Percentiles rank a stretch among this genome's conserved stretches.
phyloP scores from a whole-genome alignment of 1,140 invertebrate species.

The Bombus haemorrhoidalis region DNA sequence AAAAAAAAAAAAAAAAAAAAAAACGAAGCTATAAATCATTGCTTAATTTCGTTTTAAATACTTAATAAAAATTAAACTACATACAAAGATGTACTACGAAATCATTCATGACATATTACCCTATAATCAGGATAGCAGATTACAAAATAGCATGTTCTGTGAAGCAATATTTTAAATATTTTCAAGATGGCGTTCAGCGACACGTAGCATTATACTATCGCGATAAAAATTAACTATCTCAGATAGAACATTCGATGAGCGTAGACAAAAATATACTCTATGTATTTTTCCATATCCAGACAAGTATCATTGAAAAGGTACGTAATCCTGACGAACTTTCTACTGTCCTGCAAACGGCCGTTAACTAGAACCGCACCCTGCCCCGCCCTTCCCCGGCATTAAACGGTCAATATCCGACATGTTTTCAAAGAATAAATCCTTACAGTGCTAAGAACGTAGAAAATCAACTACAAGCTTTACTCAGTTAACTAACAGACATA shows the following conservation, averaged over 20 bases:
- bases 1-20: too few species aligned
- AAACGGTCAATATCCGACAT: conserved; percentile 74
- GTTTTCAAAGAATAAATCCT: background rate
- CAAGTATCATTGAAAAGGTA: background rate
- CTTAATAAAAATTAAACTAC: background rate
- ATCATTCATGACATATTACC: background rate
- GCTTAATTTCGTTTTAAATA: background rate
- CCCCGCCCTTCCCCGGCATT: conserved; percentile 79
- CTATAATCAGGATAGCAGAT: background rate
- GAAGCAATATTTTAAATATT: conserved; percentile 71
- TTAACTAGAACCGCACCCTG: conserved; percentile 79
- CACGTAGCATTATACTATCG: conserved; percentile 26
- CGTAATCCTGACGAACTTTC: background rate
- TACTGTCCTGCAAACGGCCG: background rate
- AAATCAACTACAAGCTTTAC: background rate
- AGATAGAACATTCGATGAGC: background rate
- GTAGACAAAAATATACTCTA: background rate
- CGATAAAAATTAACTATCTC: background rate
- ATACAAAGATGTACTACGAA: background rate
- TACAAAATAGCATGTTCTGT: conserved; percentile 13
- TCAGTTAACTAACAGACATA: too few species aligned
- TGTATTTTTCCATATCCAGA: background rate
- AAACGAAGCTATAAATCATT: background rate
- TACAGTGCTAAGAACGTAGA: background rate
- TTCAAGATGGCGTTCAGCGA: conserved; percentile 64